phyloP scores from a whole-genome alignment of 2,797 vertebrate species.

The Dromococcyx pavoninus region DNA sequence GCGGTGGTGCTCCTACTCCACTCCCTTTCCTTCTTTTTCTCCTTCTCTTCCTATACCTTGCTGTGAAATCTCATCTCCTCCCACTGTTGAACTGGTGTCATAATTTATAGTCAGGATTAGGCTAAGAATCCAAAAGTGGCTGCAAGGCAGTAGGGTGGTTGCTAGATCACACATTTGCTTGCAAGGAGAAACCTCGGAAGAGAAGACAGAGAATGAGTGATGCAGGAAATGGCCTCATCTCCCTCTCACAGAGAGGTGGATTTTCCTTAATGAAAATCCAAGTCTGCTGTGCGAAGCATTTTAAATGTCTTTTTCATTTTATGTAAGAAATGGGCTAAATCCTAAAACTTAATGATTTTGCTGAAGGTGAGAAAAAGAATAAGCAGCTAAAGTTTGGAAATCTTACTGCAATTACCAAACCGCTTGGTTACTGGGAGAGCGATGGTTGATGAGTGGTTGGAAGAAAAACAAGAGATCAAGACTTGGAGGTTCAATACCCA shows the following conservation, averaged over 20 bases:
- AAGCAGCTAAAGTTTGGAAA: neutral
- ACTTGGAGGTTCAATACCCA: neutral
- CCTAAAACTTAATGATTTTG: neutral
- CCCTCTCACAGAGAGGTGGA: neutral
- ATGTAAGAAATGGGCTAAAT: neutral
- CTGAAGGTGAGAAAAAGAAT: neutral
- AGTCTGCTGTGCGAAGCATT: neutral
- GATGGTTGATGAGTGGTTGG: neutral
- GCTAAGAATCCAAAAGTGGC: neutral
- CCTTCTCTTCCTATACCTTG: neutral
- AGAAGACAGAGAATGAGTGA: neutral
- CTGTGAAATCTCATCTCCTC: constrained; percentile 36
- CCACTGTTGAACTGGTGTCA: constrained; percentile 5
- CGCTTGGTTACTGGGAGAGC: neutral
- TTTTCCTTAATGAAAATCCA: neutral
- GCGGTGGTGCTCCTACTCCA: neutral
- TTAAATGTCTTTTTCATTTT: neutral
- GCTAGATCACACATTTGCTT: neutral
- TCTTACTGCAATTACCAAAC: neutral
- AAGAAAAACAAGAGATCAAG: neutral
- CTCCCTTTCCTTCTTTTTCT: neutral
- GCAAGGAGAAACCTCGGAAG: neutral
- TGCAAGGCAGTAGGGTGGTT: neutral
- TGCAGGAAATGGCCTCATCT: neutral
- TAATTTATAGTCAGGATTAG: neutral